Percentiles rank a stretch among this genome's conserved stretches.
phyloP scores from a whole-genome alignment of 2,113 vertebrate genomes.

The Mus musculus region DNA sequence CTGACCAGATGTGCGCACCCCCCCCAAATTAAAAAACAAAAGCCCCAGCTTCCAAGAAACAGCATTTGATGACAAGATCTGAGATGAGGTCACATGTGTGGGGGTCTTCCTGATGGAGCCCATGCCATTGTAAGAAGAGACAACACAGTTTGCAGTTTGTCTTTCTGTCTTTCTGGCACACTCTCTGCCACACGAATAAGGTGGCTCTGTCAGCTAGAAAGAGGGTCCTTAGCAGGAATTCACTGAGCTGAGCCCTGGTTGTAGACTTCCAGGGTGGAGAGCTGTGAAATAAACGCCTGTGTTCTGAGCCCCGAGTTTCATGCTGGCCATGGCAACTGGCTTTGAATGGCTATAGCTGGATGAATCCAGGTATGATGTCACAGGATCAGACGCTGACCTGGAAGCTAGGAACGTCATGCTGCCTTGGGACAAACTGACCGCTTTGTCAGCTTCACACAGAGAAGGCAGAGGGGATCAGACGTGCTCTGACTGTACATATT shows the following conservation, averaged over 20 bases:
- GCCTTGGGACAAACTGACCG: neutral
- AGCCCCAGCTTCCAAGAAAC: accelerated
- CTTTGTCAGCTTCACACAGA: neutral
- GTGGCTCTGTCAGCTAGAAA: no score
- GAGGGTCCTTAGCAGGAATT: accelerated
- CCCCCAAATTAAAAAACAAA: accelerated
- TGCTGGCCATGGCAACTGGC: accelerated
- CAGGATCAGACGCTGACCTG: accelerated
- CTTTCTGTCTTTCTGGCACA: neutral
- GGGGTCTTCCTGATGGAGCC: accelerated
- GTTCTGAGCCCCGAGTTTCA: no score
- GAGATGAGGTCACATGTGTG: neutral
- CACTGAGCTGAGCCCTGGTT: neutral
- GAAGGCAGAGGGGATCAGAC: neutral
- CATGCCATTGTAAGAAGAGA: neutral
- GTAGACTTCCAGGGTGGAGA: neutral
- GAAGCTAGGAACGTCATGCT: neutral
- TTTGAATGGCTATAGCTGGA: neutral
- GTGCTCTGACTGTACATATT: neutral
- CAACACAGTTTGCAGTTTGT: neutral
- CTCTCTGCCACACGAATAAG: accelerated
- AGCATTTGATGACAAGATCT: neutral
- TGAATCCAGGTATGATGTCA: accelerated
- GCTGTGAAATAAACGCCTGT: neutral
- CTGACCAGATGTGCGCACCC: neutral